A percentile compares a stretch with the other conserved stretches of the same genome.
These are phyloP conservation scores for Noctua fimbriata DNA, from an alignment of 2,888 invertebrate genomes.

Conservation along the genomic window DNA sequence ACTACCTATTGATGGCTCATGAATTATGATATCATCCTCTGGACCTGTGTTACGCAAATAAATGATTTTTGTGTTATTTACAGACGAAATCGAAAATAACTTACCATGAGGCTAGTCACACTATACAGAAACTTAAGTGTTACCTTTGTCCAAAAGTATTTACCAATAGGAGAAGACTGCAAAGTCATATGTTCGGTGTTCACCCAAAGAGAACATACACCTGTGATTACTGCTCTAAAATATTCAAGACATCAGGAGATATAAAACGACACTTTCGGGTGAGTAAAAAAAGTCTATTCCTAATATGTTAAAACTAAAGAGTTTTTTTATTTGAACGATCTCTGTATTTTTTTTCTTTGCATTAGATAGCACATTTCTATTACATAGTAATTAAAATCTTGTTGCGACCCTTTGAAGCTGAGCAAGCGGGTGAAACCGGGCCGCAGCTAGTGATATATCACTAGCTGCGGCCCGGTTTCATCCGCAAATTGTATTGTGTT, in stretches of 20 bases:
- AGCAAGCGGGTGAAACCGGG: neutral
- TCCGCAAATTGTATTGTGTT: neutral
- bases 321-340: neutral
- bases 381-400: neutral
- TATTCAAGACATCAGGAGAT: constrained; percentile 19
- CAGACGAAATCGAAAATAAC: accelerated
- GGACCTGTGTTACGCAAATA: too few relatives aligned
- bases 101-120: neutral
- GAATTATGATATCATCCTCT: neutral
- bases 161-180: accelerated
- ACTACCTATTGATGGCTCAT: neutral
- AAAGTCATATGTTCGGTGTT: accelerated
- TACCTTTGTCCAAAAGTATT: constrained; percentile 23
- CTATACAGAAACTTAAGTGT: constrained; percentile 9
- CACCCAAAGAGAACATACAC: neutral
- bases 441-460: neutral
- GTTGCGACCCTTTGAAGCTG: neutral
- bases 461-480: too few relatives aligned
- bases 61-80: constrained; percentile 4
- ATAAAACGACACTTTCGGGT: constrained; percentile 37
- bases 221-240: constrained; percentile 54
- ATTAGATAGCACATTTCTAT: neutral
- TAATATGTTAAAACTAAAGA: neutral
- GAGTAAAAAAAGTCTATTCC: constrained; percentile 10
- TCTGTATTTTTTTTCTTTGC: neutral